Base-by-base conservation (phyloP, 2,113 vertebrate genomes). In the Hippocampus zosterae region DNA sequence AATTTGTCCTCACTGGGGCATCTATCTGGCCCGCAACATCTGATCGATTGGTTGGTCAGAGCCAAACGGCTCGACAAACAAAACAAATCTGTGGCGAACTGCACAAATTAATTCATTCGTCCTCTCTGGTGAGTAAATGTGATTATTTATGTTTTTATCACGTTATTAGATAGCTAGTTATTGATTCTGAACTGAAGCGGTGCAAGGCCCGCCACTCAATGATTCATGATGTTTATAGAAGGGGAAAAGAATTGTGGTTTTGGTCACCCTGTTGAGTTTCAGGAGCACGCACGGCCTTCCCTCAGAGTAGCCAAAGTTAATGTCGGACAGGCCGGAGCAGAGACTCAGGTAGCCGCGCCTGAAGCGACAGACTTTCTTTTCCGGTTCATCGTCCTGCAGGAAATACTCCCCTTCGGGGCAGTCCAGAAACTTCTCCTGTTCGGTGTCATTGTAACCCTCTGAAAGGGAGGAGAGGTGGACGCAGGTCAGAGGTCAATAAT, bases 261-360 rank as follows among this genome's bases (percentile, higher is more conserved):
- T 1, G 0, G n/a, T 89, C 93, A 98, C 97, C 90, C 96, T 93
- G 89, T 99, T 99, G 94, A 99, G 93, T 88, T 98, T 99, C 77
- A 99, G 92, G 82, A 97, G 89, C 72, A 99, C 81, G 18, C 97
- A 99, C 10, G 97, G 97, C 48, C 84, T 87, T 71, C 95, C 95
- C 70, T 87, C 91, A 69, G 92, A 87, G 78, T 97, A 99, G 63
- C 96, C 97, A 71, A 94, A 98, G 56, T 48, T 86, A 73, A 80
- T 10, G 70, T 97, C 94, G 1, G 84, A 80, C 37, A 92, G 81
- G 69, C 96, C 96, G 33, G 94, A 96, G 90, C 96, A 98, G 0
- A 80, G 75, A 13, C 92, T 86, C 72, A 98, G 93, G 3, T 74
- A 71, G 19, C 76, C 72, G 67, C 94, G 82, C 88, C 89, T 93